Evolutionary conservation across 2,888 invertebrate genomes (phyloP).

Genomic region (Brachypalpus laphriformis): DNA sequence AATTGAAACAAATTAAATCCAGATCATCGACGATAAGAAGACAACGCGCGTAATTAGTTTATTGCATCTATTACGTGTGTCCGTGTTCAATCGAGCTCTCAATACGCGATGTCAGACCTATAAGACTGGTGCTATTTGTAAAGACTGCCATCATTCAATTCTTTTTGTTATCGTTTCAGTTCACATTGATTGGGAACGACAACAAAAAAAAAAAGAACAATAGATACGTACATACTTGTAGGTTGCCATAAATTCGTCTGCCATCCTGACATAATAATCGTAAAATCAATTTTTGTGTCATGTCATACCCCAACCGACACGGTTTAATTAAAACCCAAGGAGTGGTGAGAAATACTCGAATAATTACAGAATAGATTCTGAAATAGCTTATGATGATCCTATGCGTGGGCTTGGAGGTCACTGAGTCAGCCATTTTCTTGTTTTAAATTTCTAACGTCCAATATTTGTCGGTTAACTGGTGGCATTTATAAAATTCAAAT

Average conservation of each 20-base stretch:
- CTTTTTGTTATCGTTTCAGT: slow-evolving; percentile 19
- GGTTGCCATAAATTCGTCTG: slow-evolving; percentile 31
- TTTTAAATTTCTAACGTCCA: slow-evolving; percentile 17
- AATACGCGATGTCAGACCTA: background rate
- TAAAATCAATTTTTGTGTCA: slow-evolving; percentile 57
- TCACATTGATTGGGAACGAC: slow-evolving; percentile 34
- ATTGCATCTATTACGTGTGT: slow-evolving; percentile 29
- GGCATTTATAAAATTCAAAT: slow-evolving; percentile 45
- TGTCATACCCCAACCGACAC: slow-evolving; percentile 47
- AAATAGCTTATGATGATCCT: slow-evolving; percentile 35
- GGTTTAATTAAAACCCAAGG: slow-evolving; percentile 62
- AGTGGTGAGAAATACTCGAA: slow-evolving; percentile 1
- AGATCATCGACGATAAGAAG: slow-evolving; percentile 56
- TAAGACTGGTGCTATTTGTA: slow-evolving; percentile 12
- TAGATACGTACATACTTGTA: background rate
- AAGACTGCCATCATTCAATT: slow-evolving; percentile 40
- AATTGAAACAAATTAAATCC: slow-evolving; percentile 59
- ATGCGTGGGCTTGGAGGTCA: background rate
- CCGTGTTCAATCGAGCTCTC: slow-evolving; percentile 30
- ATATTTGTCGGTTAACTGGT: slow-evolving; percentile 36
- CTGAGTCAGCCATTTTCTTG: background rate
- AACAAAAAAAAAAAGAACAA: background rate
- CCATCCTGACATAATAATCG: slow-evolving; percentile 18
- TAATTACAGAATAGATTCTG: background rate
- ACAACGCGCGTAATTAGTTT: slow-evolving; percentile 65